Evolutionary conservation across 1,140 invertebrate species (phyloP).

Genomic region (Pogonomyrmex californicus): DNA sequence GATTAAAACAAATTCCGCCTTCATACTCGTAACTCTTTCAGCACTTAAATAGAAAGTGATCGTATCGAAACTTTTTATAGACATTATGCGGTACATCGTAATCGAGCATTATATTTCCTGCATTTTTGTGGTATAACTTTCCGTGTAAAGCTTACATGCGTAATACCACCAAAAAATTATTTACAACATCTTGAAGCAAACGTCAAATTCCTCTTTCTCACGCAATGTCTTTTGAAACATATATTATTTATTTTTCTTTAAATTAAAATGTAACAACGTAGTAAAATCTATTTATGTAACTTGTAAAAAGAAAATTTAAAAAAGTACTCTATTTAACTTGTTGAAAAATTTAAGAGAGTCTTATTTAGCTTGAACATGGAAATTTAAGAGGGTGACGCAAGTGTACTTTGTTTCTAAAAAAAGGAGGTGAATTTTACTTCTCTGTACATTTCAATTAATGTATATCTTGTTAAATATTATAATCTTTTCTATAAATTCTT

Average conservation of each 20-base stretch:
- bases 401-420: neutral
- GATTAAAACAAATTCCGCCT: neutral
- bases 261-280: too few species aligned
- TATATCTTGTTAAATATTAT: neutral
- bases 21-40: neutral
- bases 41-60: conserved; percentile 25
- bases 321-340: too few species aligned
- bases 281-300: too few species aligned
- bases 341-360: too few species aligned
- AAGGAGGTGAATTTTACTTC: neutral
- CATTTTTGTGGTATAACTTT: conserved; percentile 34
- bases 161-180: neutral
- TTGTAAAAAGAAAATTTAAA: too few species aligned
- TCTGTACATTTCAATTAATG: neutral
- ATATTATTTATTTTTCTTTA: too few species aligned
- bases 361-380: neutral
- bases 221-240: neutral
- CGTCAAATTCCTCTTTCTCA: neutral
- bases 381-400: neutral
- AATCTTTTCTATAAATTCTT: conserved; percentile 5
- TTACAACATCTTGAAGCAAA: neutral
- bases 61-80: conserved; percentile 26
- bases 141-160: neutral
- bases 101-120: conserved; percentile 9
- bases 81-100: neutral